Conservation (phyloP, 2,888 invertebrate species). For the Trissolcus japonicus region DNA sequence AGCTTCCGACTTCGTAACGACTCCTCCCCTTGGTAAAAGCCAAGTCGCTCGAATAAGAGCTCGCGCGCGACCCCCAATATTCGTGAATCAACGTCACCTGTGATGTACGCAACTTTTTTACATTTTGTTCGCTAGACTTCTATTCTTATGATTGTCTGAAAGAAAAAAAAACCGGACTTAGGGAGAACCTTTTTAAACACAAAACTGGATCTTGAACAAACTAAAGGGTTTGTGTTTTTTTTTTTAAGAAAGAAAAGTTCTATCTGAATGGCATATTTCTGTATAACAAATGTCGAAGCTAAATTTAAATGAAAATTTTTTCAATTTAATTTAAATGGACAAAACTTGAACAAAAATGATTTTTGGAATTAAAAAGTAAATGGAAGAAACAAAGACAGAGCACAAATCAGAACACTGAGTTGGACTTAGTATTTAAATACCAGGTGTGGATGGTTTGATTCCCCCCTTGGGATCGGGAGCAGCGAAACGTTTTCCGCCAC, state of each 20-base stretch:
- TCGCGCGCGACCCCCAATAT: constrained; percentile 36
- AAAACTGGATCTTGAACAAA: too few relatives aligned
- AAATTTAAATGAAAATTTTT: not conserved
- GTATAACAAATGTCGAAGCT: too few relatives aligned
- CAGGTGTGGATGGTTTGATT: constrained; percentile 60
- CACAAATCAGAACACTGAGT: constrained; percentile 60
- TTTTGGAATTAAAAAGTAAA: not conserved
- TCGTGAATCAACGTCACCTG: constrained; percentile 34
- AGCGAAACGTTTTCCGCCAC: constrained; percentile 54
- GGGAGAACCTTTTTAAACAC: not conserved
- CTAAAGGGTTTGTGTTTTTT: too few relatives aligned
- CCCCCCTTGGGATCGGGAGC: constrained; percentile 53
- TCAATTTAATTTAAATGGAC: too few relatives aligned
- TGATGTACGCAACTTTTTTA: constrained; percentile 5
- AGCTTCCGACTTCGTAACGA: constrained; percentile 69
- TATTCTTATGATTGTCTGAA: too few relatives aligned
- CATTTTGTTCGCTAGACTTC: not conserved
- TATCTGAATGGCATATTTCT: too few relatives aligned
- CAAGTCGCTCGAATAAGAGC: constrained; percentile 63
- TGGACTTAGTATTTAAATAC: constrained; percentile 57
- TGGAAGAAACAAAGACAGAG: not conserved
- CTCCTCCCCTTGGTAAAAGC: constrained; percentile 65
- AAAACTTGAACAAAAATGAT: too few relatives aligned
- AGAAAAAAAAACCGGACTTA: constrained; percentile 1
- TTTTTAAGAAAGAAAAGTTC: too few relatives aligned